Evolutionary conservation across 2,113 vertebrate species (phyloP).

Genomic region (Corynorhinus townsendii): DNA sequence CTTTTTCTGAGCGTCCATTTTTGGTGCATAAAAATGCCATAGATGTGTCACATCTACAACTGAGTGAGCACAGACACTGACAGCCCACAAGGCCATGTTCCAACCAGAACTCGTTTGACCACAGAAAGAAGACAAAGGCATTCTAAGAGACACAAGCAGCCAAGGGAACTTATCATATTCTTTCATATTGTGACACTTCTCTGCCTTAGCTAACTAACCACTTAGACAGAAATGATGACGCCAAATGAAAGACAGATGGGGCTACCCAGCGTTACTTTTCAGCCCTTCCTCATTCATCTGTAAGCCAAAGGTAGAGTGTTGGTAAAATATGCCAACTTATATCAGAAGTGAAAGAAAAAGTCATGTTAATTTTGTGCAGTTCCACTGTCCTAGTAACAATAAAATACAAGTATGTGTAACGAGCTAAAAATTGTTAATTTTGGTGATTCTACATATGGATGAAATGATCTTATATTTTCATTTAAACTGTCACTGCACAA

Average conservation of each 20-base stretch:
- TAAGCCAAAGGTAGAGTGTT: not conserved
- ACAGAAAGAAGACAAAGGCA: not conserved
- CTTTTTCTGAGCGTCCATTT: too few relatives aligned
- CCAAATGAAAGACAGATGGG: not conserved
- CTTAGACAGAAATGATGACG: not conserved
- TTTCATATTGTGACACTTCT: not conserved
- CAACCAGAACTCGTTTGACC: not conserved
- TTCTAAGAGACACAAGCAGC: not conserved
- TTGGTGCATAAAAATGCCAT: too few relatives aligned
- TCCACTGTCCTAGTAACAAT: not conserved
- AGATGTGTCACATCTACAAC: rapidly evolving
- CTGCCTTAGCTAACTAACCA: not conserved
- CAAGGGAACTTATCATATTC: not conserved
- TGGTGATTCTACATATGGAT: not conserved
- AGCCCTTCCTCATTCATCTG: not conserved
- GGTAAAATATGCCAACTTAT: not conserved
- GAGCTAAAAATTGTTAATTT: not conserved
- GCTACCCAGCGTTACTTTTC: not conserved
- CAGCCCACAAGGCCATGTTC: not conserved
- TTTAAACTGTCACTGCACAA: not conserved
- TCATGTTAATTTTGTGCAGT: not conserved
- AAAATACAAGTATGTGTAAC: not conserved
- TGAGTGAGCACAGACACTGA: not conserved
- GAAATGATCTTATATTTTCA: not conserved
- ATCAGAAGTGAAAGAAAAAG: not conserved